Conservation (phyloP, 1,140 invertebrate species). For the Drosophila lini region DNA sequence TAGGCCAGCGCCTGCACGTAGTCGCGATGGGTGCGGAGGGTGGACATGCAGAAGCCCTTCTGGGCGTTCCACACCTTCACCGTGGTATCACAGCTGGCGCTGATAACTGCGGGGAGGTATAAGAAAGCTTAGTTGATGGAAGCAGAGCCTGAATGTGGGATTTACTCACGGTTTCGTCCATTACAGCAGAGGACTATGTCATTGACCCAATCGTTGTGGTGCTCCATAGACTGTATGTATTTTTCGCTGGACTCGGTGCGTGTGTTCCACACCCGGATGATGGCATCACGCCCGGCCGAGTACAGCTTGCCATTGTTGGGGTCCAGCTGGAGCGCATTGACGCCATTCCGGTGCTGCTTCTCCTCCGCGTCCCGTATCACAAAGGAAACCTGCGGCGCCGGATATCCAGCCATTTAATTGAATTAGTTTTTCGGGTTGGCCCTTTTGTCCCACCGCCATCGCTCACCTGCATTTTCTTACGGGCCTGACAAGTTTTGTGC, state of each 20-base stretch:
- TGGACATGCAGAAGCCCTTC: conserved; percentile 99
- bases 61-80: conserved; percentile 99
- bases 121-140: not conserved
- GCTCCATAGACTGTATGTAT: conserved; percentile 97
- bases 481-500: conserved; percentile 85
- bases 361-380: conserved; percentile 99
- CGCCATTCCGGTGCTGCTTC: conserved; percentile 95
- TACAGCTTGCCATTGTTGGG: conserved; percentile 94
- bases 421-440: conserved; percentile 15
- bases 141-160: not conserved
- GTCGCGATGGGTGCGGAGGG: conserved; percentile 98
- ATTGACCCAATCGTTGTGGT: conserved; percentile 99
- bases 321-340: conserved; percentile 98
- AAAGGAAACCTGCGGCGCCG: conserved; percentile 93
- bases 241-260: conserved; percentile 89
- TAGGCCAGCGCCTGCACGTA: conserved; percentile 99
- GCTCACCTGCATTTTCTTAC: conserved; percentile 89
- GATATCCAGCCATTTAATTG: conserved; percentile 20
- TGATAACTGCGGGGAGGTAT: conserved; percentile 91
- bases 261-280: conserved; percentile 98
- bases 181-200: conserved; percentile 99
- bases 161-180: conserved; percentile 93
- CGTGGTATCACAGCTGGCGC: conserved; percentile 99
- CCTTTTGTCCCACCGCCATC: not conserved
- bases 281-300: conserved; percentile 97